Evolutionary conservation across 2,113 vertebrate species (phyloP).

Genomic region (Neotragus moschatus): DNA sequence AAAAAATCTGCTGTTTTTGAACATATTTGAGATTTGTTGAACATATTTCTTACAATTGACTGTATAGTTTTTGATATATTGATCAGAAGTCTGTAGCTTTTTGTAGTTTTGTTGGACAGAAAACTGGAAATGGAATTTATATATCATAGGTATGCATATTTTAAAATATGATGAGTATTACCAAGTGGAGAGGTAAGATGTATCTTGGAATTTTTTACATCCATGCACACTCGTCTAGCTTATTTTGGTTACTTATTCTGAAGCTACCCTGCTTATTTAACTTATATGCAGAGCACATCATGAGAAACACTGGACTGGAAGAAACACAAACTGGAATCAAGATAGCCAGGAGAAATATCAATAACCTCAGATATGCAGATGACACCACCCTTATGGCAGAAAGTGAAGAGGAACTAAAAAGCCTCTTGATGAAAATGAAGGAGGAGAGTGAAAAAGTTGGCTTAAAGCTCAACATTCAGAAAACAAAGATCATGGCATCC

Average conservation of each 20-base stretch:
- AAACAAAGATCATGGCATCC: too few species aligned
- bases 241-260: background rate
- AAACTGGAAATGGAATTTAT: background rate
- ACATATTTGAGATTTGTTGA: background rate
- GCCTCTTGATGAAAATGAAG: too few species aligned
- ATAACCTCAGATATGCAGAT: too few species aligned
- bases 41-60: background rate
- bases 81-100: background rate
- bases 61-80: background rate
- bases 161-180: background rate
- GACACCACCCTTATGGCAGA: too few species aligned
- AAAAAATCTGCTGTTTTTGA: background rate
- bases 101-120: background rate
- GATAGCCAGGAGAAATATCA: too few species aligned
- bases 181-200: background rate
- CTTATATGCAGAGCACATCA: too few species aligned
- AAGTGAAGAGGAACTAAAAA: too few species aligned
- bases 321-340: too few species aligned
- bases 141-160: background rate
- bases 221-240: background rate
- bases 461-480: too few species aligned
- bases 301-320: too few species aligned
- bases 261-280: too few species aligned
- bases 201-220: background rate
- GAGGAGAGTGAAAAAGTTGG: too few species aligned